phyloP scores from a whole-genome alignment of 2,113 vertebrate genomes.

The Nyctereutes procyonoides region DNA sequence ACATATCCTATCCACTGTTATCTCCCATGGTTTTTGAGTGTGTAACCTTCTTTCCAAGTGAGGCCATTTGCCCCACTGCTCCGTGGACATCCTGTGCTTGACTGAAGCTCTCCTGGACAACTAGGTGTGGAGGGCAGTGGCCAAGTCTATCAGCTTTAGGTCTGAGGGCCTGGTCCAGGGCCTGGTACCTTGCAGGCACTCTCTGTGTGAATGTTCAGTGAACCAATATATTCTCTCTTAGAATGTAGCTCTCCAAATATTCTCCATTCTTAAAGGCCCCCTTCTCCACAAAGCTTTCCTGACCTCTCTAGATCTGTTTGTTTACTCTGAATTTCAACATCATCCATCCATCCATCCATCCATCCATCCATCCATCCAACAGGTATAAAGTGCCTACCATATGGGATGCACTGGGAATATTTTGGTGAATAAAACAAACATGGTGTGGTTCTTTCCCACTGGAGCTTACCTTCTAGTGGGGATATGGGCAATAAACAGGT shows the following conservation, averaged over 20 bases:
- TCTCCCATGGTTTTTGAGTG: neutral
- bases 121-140: neutral
- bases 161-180: neutral
- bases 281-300: neutral
- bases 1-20: neutral
- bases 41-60: neutral
- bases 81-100: neutral
- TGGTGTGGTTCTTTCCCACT: neutral
- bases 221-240: neutral
- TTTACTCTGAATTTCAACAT: neutral
- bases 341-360: neutral
- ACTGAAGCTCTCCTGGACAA: neutral
- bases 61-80: neutral
- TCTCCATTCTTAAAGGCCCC: neutral
- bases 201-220: neutral
- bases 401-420: neutral
- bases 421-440: neutral
- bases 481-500: neutral
- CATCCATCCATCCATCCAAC: neutral
- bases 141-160: neutral
- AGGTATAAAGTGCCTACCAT: neutral
- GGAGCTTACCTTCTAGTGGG: neutral
- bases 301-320: neutral
- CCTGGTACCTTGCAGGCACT: neutral
- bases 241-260: neutral